Evolutionary conservation across 2,113 vertebrate genomes (phyloP).

Genomic region (Athene noctua): DNA sequence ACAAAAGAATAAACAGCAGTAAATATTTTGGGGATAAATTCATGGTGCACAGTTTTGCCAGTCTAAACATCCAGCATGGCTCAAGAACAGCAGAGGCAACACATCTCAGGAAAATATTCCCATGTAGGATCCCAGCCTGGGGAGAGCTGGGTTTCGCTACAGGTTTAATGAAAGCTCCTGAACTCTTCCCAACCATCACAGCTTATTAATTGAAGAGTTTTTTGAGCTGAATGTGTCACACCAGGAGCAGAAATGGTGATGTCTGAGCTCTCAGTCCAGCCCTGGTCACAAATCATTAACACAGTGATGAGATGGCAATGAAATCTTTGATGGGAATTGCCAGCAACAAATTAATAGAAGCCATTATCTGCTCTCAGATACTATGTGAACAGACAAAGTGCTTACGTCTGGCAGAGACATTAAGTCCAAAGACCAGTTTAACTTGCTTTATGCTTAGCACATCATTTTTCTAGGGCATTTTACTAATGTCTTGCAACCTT

Average conservation of each 20-base stretch:
- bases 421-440: neutral
- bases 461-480: neutral
- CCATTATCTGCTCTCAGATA: neutral
- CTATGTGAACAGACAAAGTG: neutral
- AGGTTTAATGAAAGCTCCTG: neutral
- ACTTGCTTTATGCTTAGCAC: neutral
- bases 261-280: neutral
- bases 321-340: neutral
- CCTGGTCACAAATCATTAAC: neutral
- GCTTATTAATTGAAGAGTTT: neutral
- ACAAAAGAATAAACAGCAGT: neutral
- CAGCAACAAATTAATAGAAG: neutral
- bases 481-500: neutral
- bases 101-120: neutral
- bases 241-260: neutral
- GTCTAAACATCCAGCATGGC: neutral
- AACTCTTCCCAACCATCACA: neutral
- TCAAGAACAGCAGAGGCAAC: neutral
- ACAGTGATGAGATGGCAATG: neutral
- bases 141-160: neutral
- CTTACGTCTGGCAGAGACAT: neutral
- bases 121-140: neutral
- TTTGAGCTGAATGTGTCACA: neutral
- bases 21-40: neutral
- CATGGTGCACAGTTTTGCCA: neutral